Evolutionary conservation across 2,888 invertebrate genomes (phyloP), one percentile per base, ranked within the genome.

Genomic region (Anaspis maculata): DNA sequence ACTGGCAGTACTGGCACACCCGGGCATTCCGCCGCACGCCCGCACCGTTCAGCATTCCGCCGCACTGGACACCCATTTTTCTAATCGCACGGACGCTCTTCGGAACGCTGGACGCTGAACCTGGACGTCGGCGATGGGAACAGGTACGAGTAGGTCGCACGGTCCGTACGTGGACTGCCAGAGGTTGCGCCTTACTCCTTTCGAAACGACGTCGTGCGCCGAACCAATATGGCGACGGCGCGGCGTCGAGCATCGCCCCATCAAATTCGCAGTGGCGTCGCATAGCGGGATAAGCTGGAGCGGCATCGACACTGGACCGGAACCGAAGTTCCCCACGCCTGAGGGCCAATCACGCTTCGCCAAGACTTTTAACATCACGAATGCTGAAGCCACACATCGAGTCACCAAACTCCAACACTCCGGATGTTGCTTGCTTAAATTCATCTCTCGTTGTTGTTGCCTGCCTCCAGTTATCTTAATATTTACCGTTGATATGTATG

Each of bases 31-130:
- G 51, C 51, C 55, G 48, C 46, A 46, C 53, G 54, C 48, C 45
- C 46, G 41, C 42, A 36, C 41, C 32, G 24, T 23, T 40, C 32
- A 41, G 40, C 40, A 36, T 35, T 34, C 42, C 42, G 44, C 34
- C 39, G 42, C 41, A 49, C 49, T 49, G 52, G 55, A 52, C 48
- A 52, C 53, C 56, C 58, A 56, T 59, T 55, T 44, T 49, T 45
- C 41, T 45, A 40, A 37, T 35, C 39, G 37, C 21, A 11, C 22
- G 28, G 14, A 16, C 32, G 32, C 27, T 53, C 13, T 22, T 16
- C 12, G 13, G 13, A 19, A 31, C 31, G 27, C 21, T 31, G 38
- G 28, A 46, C 51, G 47, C 49, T 46, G 42, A 10, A 10, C 6
- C 56, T 56, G 39, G 49, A 51, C 56, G 54, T 52, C 48, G 37